Percentiles rank a stretch among this genome's conserved stretches.
phyloP scores from a whole-genome alignment of 2,797 vertebrate genomes.

The Acrocephalus scirpaceus region DNA sequence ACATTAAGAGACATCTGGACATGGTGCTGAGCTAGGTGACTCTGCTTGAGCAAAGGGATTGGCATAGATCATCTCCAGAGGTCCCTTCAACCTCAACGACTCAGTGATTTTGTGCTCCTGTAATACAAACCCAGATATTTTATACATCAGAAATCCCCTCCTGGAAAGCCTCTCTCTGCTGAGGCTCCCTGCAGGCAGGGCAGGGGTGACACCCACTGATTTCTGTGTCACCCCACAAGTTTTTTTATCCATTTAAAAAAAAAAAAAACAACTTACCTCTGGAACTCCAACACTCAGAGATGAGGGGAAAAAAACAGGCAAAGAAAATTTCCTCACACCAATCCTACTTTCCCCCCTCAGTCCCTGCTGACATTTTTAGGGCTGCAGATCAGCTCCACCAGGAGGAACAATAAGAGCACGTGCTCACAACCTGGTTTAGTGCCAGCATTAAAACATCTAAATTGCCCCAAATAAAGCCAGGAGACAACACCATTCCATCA shows the following conservation, averaged over 20 bases:
- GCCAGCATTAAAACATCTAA: background rate
- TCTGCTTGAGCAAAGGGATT: background rate
- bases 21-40: conserved; percentile 5
- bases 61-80: conserved; percentile 1
- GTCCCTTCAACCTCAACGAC: conserved; percentile 23
- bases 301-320: background rate
- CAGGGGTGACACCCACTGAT: background rate
- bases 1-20: conserved; percentile 18
- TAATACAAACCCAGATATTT: conserved; percentile 59
- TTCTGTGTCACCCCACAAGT: background rate
- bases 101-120: conserved; percentile 50
- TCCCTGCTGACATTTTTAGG: background rate
- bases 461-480: background rate
- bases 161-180: background rate
- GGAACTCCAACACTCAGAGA: background rate
- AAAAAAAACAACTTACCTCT: conserved; percentile 25
- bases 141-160: background rate
- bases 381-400: background rate
- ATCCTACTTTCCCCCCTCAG: background rate
- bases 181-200: background rate
- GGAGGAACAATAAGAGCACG: background rate
- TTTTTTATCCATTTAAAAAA: background rate
- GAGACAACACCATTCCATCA: background rate
- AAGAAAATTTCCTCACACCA: background rate
- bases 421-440: background rate